phyloP scores from a whole-genome alignment of 2,113 vertebrate genomes.

The Stictonetta naevosa region DNA sequence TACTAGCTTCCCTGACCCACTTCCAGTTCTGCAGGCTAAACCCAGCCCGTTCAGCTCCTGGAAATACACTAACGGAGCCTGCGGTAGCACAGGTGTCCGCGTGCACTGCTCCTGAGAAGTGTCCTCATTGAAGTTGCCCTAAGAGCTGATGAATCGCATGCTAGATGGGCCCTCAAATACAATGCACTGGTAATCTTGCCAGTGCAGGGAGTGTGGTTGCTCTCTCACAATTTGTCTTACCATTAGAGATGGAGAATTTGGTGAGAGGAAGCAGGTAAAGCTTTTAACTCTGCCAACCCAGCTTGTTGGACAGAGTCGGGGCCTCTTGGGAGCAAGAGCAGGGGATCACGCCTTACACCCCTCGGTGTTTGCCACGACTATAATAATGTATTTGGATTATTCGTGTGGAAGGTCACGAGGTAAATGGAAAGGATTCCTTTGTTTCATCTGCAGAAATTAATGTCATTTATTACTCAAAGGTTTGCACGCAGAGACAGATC shows the following conservation, averaged over 20 bases:
- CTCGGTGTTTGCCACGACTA: neutral
- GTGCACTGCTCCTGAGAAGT: neutral
- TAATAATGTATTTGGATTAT: neutral
- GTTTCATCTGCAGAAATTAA: neutral
- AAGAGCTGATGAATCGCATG: neutral
- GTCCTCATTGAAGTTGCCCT: neutral
- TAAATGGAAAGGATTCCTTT: neutral
- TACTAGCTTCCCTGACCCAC: neutral
- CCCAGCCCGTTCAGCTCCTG: neutral
- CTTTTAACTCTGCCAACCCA: neutral
- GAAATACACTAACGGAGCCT: neutral
- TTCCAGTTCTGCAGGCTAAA: slow-evolving; percentile 7
- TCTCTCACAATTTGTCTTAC: neutral
- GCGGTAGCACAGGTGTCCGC: neutral
- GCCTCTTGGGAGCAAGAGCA: neutral
- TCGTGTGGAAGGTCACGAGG: neutral
- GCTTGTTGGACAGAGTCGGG: neutral
- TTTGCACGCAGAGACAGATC: neutral
- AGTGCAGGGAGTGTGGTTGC: accelerated
- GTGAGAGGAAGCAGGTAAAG: neutral
- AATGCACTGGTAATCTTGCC: neutral
- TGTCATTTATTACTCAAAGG: neutral
- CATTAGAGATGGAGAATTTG: neutral
- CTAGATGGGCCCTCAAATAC: neutral
- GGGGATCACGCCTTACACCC: neutral